A percentile compares a stretch with the other conserved stretches of the same genome.
Evolutionary conservation across 2,797 vertebrate genomes (phyloP).

Genomic region (Malacoraja senta): DNA sequence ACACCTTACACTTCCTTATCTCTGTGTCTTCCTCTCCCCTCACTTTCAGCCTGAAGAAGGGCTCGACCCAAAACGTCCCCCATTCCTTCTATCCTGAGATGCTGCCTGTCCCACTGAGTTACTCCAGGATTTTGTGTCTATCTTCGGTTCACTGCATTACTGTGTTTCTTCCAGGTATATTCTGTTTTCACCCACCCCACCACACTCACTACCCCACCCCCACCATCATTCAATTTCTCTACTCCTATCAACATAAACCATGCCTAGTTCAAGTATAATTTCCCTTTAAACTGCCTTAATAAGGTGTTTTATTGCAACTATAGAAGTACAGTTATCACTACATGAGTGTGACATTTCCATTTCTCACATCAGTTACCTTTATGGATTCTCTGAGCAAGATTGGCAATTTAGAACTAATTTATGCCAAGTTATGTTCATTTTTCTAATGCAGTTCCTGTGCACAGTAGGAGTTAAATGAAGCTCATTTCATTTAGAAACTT

Average conservation of each 20-base stretch:
- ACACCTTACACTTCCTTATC: too few relatives aligned
- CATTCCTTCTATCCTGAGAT: too few relatives aligned
- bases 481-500: slow-evolving; percentile 13
- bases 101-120: too few relatives aligned
- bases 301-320: slow-evolving; percentile 24
- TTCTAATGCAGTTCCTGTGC: slow-evolving; percentile 29
- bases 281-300: slow-evolving; percentile 29
- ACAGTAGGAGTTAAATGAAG: slow-evolving; percentile 26
- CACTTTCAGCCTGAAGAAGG: too few relatives aligned
- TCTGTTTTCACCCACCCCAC: neutral
- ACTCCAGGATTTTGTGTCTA: too few relatives aligned
- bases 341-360: slow-evolving; percentile 32
- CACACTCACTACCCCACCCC: too few relatives aligned
- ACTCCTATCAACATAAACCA: slow-evolving; percentile 19
- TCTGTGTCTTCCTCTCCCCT: too few relatives aligned
- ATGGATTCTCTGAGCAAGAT: neutral
- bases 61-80: too few relatives aligned
- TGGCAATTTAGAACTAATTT: slow-evolving; percentile 35
- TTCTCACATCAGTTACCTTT: slow-evolving; percentile 37
- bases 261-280: slow-evolving; percentile 31
- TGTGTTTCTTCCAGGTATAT: neutral
- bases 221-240: neutral
- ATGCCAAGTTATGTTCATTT: slow-evolving; percentile 36
- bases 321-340: slow-evolving; percentile 29
- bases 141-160: neutral